Evolutionary conservation across 2,888 invertebrate species (phyloP), one percentile per base, ranked within the genome.

Genomic region (Netelia fuscicornis): DNA sequence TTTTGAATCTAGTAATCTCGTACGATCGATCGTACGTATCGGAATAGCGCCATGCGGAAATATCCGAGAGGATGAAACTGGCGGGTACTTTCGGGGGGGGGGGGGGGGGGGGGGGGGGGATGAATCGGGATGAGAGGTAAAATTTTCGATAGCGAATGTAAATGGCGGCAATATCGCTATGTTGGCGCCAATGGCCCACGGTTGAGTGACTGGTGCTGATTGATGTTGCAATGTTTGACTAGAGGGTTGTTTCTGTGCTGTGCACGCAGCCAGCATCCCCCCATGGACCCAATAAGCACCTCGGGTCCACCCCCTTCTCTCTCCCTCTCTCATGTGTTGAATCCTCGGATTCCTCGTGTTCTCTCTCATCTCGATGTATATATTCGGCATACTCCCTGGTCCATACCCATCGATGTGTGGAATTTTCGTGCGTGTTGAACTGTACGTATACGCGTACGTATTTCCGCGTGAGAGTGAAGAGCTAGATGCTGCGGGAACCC

Each of bases 151-250:
- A 6, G 77, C 76, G 87, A 89, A 91, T 91, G 91, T 91, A 91
- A 92, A 92, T 92, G 90, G 89, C 90, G 90, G 90, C 92, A 92
- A 92, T 92, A 92, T 92, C 92, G 91, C 92, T 88, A 91, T 91
- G 91, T 92, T 91, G 91, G 90, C 91, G 91, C 91, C 91, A 90
- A 92, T 92, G 92, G 89, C 84, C 90, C 89, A 90, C 89, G 91
- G 89, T 91, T 89, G 91, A 92, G 92, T 93, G 93, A 92, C 92
- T 92, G 92, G 93, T 93, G 92, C 93, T 93, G 93, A 93, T 93
- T 93, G 93, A 93, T 93, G 93, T 92, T 91, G 92, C 91, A 91
- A 91, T 93, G 93, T 93, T 93, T 93, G 92, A 92, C 91, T 92
- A 93, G 93, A 93, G 93, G 93, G 93, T 93, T 92, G 93, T 92